Evolutionary conservation across 2,113 vertebrate species (phyloP).

Genomic region (Sinosuthora webbiana): DNA sequence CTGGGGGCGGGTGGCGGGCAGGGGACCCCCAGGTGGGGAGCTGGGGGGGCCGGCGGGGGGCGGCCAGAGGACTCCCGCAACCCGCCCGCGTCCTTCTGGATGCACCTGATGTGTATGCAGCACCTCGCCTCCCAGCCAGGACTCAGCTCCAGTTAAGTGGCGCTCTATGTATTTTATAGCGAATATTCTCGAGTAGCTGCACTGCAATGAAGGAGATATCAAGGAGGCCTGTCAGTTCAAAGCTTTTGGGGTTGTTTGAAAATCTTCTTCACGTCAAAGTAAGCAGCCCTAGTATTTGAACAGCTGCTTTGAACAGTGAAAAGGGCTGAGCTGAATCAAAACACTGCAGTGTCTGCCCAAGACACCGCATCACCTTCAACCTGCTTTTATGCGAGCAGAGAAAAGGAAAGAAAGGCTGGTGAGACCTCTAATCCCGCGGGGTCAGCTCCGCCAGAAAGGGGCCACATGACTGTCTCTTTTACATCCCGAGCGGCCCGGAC

Average conservation of each 20-base stretch:
- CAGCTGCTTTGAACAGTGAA: slow-evolving; percentile 80
- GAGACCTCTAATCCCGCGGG: slow-evolving; percentile 47
- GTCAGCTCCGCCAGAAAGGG: slow-evolving; percentile 48
- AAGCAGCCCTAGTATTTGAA: slow-evolving; percentile 77
- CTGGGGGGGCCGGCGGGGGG: not conserved
- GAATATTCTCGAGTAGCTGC: slow-evolving; percentile 65
- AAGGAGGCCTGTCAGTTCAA: slow-evolving; percentile 80
- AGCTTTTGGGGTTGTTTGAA: slow-evolving; percentile 78
- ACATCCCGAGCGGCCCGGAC: not conserved
- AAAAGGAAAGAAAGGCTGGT: slow-evolving; percentile 51
- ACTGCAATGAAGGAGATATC: slow-evolving; percentile 65
- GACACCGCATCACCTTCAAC: slow-evolving; percentile 71
- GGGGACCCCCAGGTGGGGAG: not conserved
- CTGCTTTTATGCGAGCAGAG: slow-evolving; percentile 60
- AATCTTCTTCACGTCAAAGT: slow-evolving; percentile 76
- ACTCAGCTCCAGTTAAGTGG: slow-evolving; percentile 30
- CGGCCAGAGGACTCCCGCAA: not conserved
- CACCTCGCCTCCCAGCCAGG: slow-evolving; percentile 4
- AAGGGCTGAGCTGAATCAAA: slow-evolving; percentile 76
- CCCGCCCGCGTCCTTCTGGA: not conserved
- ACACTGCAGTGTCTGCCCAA: slow-evolving; percentile 70
- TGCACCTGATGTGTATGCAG: slow-evolving; percentile 38
- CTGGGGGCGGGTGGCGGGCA: not conserved
- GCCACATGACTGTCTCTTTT: slow-evolving; percentile 26
- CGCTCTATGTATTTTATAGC: slow-evolving; percentile 44